Evolutionary conservation across 1,140 invertebrate species (phyloP).

Genomic region (Aradophagus sp.): DNA sequence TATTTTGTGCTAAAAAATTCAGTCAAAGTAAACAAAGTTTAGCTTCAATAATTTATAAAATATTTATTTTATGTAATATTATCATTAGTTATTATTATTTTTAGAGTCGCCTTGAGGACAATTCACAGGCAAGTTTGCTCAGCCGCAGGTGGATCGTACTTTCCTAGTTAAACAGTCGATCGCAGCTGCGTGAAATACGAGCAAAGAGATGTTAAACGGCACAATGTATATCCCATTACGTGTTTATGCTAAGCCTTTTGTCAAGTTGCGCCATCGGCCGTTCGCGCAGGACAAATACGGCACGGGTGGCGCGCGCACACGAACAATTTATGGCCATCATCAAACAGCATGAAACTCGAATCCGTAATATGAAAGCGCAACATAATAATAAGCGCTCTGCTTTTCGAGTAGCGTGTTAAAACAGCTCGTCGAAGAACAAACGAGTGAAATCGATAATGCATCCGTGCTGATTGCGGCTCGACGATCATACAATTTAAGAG

Average conservation of each 20-base stretch:
- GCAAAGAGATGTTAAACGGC: constrained; percentile 52
- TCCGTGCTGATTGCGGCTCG: constrained; percentile 53
- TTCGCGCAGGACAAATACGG: constrained; percentile 47
- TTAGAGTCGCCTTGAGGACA: constrained; percentile 37
- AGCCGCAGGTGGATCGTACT: constrained; percentile 46
- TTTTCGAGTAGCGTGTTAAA: constrained; percentile 57
- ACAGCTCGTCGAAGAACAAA: constrained; percentile 55
- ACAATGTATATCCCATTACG: constrained; percentile 55
- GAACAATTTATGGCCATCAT: constrained; percentile 56
- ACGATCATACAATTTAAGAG: constrained; percentile 56
- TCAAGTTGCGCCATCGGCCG: constrained; percentile 50
- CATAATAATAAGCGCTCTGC: constrained; percentile 53
- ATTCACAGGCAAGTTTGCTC: constrained; percentile 32
- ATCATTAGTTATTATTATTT: constrained; percentile 1
- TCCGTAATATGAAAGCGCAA: constrained; percentile 56
- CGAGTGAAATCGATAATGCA: constrained; percentile 56
- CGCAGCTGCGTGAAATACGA: constrained; percentile 56
- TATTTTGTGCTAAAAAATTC: too few relatives aligned
- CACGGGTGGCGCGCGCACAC: constrained; percentile 28
- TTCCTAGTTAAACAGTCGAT: constrained; percentile 50
- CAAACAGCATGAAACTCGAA: constrained; percentile 58
- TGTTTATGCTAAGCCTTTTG: constrained; percentile 57
- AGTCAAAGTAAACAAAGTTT: too few relatives aligned
- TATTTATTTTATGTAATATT: too few relatives aligned
- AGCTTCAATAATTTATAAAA: too few relatives aligned